These are phyloP conservation scores for Beroe forskalii DNA, from an alignment of 37 sponge, comb jelly and placozoan species.

Conservation along the genomic window DNA sequence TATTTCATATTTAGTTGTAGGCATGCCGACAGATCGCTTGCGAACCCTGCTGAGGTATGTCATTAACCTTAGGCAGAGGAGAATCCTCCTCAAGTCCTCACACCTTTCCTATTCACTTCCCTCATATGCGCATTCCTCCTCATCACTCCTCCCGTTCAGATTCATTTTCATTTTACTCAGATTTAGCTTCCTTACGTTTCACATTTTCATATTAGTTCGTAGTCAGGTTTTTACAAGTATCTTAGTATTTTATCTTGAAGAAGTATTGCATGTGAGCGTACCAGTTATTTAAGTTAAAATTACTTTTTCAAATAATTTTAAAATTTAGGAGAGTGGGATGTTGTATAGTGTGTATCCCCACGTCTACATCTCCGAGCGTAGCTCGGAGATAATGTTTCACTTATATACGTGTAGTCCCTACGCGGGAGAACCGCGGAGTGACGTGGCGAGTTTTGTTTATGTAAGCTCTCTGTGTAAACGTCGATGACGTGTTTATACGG, in stretches of 20 bases:
- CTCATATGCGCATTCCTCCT: neutral
- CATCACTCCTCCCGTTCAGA: neutral
- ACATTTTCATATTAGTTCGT: neutral
- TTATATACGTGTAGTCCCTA: neutral
- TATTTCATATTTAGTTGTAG: neutral
- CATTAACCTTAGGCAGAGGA: neutral
- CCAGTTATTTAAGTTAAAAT: neutral
- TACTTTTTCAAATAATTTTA: neutral
- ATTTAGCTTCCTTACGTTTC: neutral
- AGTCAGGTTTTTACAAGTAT: neutral
- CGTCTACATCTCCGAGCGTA: neutral
- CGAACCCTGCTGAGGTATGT: neutral
- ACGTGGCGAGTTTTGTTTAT: neutral
- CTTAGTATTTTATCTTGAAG: neutral
- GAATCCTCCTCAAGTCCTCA: neutral
- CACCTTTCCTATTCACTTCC: neutral
- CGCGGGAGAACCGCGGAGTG: neutral
- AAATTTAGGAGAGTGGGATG: neutral
- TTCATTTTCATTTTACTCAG: neutral
- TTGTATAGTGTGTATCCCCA: neutral
- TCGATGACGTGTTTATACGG: too few species aligned
- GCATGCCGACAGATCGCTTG: neutral
- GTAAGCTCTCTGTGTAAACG: neutral
- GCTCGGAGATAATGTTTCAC: neutral
- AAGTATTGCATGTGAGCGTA: neutral